Evolutionary conservation across 2,888 invertebrate genomes (phyloP), one percentile per base, ranked within the genome.

Genomic region (Melinopterus prodromus): DNA sequence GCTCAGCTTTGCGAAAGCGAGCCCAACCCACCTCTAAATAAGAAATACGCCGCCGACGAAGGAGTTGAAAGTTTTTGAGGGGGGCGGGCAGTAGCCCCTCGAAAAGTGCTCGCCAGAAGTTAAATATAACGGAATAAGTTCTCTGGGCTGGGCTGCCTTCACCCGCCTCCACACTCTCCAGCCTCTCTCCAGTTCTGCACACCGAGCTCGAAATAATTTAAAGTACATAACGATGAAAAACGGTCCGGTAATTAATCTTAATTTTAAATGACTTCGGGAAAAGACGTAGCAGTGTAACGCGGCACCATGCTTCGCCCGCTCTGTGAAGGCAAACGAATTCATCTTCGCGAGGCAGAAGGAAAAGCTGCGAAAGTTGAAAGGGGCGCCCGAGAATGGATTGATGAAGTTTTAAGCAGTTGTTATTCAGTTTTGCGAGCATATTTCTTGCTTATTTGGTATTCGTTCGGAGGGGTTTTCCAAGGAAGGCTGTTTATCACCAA

Each of bases 221-320:
- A 87, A 86, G 85, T 86, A 86, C 85, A 85, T 84, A 84, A 80
- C 80, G 84, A 84, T 85, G 86, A 88, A 87, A 87, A 87, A 87
- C 86, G 85, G 85, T 83, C 84, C 78, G 82, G 86, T 86, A 87
- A 88, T 87, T 87, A 87, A 88, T 88, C 87, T 87, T 87, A 87
- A 88, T 88, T 88, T 87, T 86, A 86, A 86, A 87, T 86, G 86
- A 87, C 85, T 85, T 82, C 53, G 53, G 5, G 53, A 53, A 53
- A 53, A 53, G 53, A 4, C 53, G 53, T 53, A 12, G 53, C 26
- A 53, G 26, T 26, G 16, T 16, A 3, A 16, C 74, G 1, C n/a
- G 6, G 16, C 74, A 35, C 26, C 16, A n/a, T 12, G 53, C 53
- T 4, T 53, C 53, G 9, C 12, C 53, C 53, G 1, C 2, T 53